Conservation (phyloP, 1,140 invertebrate species). For the Trachymyrmex cornetzi region DNA sequence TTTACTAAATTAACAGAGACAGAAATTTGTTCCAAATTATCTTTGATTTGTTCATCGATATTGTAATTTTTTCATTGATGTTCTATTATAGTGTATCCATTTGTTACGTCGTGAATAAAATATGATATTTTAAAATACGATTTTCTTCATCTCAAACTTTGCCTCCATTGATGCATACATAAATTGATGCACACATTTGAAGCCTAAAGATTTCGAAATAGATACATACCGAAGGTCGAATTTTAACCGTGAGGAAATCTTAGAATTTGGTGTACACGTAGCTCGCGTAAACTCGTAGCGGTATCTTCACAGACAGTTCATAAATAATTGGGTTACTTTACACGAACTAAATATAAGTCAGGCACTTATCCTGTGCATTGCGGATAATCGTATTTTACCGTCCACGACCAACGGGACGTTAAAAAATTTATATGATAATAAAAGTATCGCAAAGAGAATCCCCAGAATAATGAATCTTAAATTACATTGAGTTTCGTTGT, state of each 20-base stretch:
- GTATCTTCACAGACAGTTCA: conserved; percentile 34
- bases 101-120: neutral
- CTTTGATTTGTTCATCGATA: neutral
- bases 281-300: conserved; percentile 40
- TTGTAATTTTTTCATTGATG: neutral
- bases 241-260: conserved; percentile 20
- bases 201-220: conserved; percentile 2
- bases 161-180: too few species aligned
- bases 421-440: conserved; percentile 55
- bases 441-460: conserved; percentile 34
- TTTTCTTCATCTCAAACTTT: neutral
- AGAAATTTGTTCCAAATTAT: neutral
- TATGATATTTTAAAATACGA: neutral
- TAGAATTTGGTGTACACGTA: conserved; percentile 31
- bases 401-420: conserved; percentile 36
- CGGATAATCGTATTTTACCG: conserved; percentile 51
- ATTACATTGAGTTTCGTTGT: conserved; percentile 22
- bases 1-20: neutral
- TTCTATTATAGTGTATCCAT: neutral
- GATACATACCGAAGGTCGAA: neutral
- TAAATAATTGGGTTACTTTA: conserved; percentile 60
- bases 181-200: conserved; percentile 7
- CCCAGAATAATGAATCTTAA: conserved; percentile 47
- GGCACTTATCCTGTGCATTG: conserved; percentile 44
- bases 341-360: conserved; percentile 50